phyloP scores from a whole-genome alignment of 2,797 vertebrate species.

The Galago senegalensis region DNA sequence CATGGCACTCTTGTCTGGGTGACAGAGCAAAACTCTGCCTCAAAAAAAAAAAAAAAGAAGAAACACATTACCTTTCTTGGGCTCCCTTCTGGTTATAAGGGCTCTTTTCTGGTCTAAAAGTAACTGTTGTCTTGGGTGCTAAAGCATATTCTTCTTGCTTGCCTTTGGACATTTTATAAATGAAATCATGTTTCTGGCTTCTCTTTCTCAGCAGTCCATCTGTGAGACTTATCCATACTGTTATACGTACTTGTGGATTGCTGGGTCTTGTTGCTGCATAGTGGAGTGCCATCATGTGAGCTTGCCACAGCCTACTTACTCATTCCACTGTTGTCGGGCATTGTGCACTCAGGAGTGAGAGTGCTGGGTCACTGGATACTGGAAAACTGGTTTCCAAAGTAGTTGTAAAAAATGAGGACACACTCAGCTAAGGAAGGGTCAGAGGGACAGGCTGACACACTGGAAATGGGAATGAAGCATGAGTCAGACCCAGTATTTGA shows the following conservation, averaged over 20 bases:
- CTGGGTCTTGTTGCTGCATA: not conserved
- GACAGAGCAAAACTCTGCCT: not conserved
- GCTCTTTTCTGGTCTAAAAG: not conserved
- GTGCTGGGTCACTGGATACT: not conserved
- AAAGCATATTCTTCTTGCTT: not conserved
- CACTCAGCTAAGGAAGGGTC: not conserved
- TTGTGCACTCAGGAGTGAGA: not conserved
- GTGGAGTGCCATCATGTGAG: too few species aligned
- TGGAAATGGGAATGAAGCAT: not conserved
- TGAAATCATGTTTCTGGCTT: not conserved
- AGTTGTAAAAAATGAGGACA: not conserved
- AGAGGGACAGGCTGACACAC: not conserved
- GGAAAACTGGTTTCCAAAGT: not conserved
- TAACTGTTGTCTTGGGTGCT: not conserved
- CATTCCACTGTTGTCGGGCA: rapidly evolving
- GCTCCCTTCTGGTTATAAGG: not conserved
- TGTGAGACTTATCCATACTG: not conserved
- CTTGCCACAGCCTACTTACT: not conserved
- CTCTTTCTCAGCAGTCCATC: not conserved
- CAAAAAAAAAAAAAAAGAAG: not conserved
- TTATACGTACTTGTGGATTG: not conserved
- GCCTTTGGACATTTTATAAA: conserved; percentile 11
- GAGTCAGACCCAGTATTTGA: conserved; percentile 21
- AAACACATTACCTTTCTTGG: not conserved
- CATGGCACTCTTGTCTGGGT: not conserved